phyloP scores from a whole-genome alignment of 2,113 vertebrate species.

The Polypterus senegalus region DNA sequence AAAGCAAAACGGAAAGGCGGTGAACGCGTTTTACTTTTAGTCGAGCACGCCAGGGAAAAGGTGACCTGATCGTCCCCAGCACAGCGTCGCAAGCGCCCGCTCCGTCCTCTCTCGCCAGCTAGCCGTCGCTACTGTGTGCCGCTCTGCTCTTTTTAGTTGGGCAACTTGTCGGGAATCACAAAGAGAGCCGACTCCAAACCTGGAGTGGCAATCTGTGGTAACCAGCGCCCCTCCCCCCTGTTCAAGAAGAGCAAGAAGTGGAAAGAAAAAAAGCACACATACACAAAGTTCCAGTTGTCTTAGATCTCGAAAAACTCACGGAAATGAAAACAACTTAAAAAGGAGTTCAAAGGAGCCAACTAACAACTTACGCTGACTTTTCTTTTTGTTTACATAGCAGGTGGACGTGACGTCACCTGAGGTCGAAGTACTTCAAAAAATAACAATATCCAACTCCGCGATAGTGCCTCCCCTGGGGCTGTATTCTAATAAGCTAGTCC shows the following conservation, averaged over 20 bases:
- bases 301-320: background rate
- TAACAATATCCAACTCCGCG: slow-evolving; percentile 42
- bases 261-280: slow-evolving; percentile 6
- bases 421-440: slow-evolving; percentile 54
- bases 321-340: slow-evolving; percentile 1
- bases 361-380: slow-evolving; percentile 47
- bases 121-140: background rate
- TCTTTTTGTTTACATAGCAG: slow-evolving; percentile 67
- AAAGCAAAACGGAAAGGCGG: too few relatives aligned
- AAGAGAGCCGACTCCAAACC: slow-evolving; percentile 1
- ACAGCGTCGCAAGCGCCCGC: too few relatives aligned
- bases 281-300: slow-evolving; percentile 6
- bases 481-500: slow-evolving; percentile 45
- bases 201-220: slow-evolving; percentile 3
- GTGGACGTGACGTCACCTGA: slow-evolving; percentile 75
- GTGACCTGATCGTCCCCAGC: too few relatives aligned
- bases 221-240: slow-evolving; percentile 4
- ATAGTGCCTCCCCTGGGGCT: slow-evolving; percentile 41
- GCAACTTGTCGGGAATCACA: slow-evolving; percentile 8
- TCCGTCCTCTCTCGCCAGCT: too few relatives aligned
- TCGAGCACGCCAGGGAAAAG: too few relatives aligned
- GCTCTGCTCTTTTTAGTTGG: background rate
- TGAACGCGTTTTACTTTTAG: too few relatives aligned
- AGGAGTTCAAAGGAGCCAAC: slow-evolving; percentile 15
- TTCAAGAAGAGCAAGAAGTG: background rate